Evolutionary conservation across 2,797 vertebrate species (phyloP), one percentile per base, ranked within the genome.

Genomic region (Crenuchus spilurus): DNA sequence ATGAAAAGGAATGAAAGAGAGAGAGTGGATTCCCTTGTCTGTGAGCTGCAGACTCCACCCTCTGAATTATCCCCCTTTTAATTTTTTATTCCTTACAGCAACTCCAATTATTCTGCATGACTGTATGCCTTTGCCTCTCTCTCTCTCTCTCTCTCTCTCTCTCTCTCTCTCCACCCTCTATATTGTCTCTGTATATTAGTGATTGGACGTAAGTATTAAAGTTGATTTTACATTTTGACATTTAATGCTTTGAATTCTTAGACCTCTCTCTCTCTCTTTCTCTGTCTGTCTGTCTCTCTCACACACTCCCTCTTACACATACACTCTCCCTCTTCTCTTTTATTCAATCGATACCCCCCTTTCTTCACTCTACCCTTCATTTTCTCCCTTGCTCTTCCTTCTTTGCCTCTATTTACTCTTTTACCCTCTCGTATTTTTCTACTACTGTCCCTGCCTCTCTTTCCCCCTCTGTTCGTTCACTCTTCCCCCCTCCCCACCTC

Each of bases 51-150:
- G 73, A 73, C 54, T 14, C 31, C 46, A 37, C 14, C 24, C 61
- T 61, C 8, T 18, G 20, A 48, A 79, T 65, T 52, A 70, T 42
- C 72, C 42, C 44, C 31, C 1, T 68, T 87, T 83, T 75, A 79
- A 83, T 86, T 81, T 87, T 87, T 86, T 20, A 89, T 88, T 82
- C 74, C 57, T 81, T 68, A 78, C 76, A 80, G 76, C 76, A 61
- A 84, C 75, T 80, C 77, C 78, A 82, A 85, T 91, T 84, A 88
- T 87, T 73, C 65, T 63, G 68, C 66, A 74, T 80, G 61, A 68
- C 39, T 78, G 71, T 77, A 58, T 11, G 52, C 64, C 44, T 75
- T 71, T 41, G 51, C n/a, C 31, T 33, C 42, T 24, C 48, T 13
- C 42, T 51, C 44, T 9, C 8, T 30, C 66, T 18, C 74, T 61